Evolutionary conservation across 2,888 invertebrate species (phyloP), one percentile per base, ranked within the genome.

Genomic region (Dendrolimus pini): DNA sequence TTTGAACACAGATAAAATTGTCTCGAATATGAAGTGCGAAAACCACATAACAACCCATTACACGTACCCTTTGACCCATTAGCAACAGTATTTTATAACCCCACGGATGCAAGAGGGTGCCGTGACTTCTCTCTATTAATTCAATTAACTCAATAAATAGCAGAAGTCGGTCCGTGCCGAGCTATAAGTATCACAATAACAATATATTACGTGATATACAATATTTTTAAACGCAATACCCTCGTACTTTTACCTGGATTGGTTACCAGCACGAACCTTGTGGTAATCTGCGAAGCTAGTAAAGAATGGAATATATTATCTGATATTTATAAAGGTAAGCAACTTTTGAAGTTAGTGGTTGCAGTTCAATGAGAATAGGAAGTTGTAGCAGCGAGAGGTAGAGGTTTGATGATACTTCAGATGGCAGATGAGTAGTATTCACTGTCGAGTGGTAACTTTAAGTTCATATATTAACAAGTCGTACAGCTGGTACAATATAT

Each of bases 141-240:
- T 82, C 84, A 89, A 89, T 89, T 89, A 87, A 70, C 74, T 74
- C 83, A 81, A 87, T 89, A 86, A 89, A 86, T 89, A 87, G 68
- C 74, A 68, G 75, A 69, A 83, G 80, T 82, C 78, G 76, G 30
- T 30, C 76, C 75, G 71, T 70, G 66, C 69, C 66, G 60, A 64
- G 78, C 79, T 78, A 79, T 81, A 80, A 76, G 76, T 78, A 82
- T 82, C 81, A 83, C 81, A 78, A 83, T 86, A 84, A 85, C 79
- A 81, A 82, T 87, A 85, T 82, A 82, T 77, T 71, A 77, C 76
- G 74, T 84, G 87, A 85, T 88, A 83, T 83, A 89, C 80, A 86
- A 83, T 86, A 83, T 82, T 87, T 86, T 82, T 80, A 71, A 86
- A 85, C 85, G 85, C 83, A 69, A 84, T 75, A 69, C 63, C 62